Conservation (phyloP, 2,888 invertebrate species). For the Mantis religiosa region DNA sequence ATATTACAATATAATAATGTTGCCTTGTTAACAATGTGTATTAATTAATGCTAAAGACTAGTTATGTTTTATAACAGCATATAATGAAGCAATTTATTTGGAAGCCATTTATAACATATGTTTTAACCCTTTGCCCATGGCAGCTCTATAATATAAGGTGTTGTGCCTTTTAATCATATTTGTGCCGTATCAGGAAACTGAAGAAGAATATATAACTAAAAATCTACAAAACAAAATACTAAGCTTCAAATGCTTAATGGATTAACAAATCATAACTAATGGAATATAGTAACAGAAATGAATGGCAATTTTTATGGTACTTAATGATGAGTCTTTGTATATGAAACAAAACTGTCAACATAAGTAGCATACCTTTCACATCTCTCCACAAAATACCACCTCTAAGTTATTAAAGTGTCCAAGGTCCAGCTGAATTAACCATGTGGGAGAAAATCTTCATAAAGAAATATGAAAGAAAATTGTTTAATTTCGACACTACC, state of each 20-base stretch:
- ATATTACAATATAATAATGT: conserved; percentile 14
- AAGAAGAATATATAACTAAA: not conserved
- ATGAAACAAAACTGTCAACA: too few species aligned
- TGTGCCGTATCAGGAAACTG: not conserved
- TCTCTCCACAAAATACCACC: too few species aligned
- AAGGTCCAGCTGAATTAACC: too few species aligned
- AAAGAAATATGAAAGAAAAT: too few species aligned
- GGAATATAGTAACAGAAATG: not conserved
- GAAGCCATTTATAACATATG: conserved; percentile 24
- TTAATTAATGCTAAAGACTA: conserved; percentile 28
- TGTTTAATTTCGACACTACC: too few species aligned
- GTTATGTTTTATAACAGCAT: conserved; percentile 26
- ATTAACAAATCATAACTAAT: not conserved
- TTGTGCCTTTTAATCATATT: not conserved
- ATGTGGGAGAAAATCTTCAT: too few species aligned
- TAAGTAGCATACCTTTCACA: too few species aligned
- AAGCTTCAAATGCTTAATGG: not conserved
- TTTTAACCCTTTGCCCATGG: conserved; percentile 28
- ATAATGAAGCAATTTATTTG: conserved; percentile 26
- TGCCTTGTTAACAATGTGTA: conserved; percentile 10
- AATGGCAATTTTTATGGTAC: too few species aligned
- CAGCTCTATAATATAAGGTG: not conserved
- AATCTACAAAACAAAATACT: not conserved
- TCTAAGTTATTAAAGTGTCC: too few species aligned
- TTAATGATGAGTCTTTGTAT: too few species aligned